phyloP scores from a whole-genome alignment of 2,888 invertebrate species.

The Scrobipalpa costella region DNA sequence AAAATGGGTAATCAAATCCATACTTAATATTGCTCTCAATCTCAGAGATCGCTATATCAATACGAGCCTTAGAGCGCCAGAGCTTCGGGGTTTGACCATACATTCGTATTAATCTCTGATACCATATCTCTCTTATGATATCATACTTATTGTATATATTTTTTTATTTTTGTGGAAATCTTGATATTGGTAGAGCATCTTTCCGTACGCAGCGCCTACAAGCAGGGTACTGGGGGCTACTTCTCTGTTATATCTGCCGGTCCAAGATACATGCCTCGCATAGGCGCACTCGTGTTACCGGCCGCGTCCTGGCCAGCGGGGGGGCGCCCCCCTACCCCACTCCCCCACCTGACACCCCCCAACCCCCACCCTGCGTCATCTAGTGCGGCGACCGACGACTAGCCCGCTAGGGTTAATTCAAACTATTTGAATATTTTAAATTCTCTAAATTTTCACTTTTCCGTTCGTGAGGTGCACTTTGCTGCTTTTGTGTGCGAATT shows the following conservation, averaged over 20 bases:
- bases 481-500: conserved; percentile 12
- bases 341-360: conserved; percentile 42
- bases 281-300: conserved; percentile 81
- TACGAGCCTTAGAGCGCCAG: too few relatives aligned
- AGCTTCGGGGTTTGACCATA: too few relatives aligned
- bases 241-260: conserved; percentile 81
- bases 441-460: conserved; percentile 44
- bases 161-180: neutral
- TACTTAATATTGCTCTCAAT: too few relatives aligned
- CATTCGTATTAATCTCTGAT: too few relatives aligned
- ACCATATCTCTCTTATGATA: too few relatives aligned
- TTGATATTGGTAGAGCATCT: conserved; percentile 55
- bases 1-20: too few relatives aligned
- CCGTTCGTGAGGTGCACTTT: conserved; percentile 14
- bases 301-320: conserved; percentile 71
- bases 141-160: neutral
- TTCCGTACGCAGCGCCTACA: conserved; percentile 47
- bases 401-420: conserved; percentile 76
- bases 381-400: conserved; percentile 64
- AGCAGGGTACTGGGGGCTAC: conserved; percentile 79
- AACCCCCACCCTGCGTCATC: conserved; percentile 70
- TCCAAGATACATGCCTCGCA: conserved; percentile 82
- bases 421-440: conserved; percentile 70
- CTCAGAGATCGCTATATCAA: too few relatives aligned
- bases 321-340: conserved; percentile 41